Evolutionary conservation across 1,140 invertebrate species (phyloP), one percentile per base, ranked within the genome.

Genomic region (Drosophila auraria): DNA sequence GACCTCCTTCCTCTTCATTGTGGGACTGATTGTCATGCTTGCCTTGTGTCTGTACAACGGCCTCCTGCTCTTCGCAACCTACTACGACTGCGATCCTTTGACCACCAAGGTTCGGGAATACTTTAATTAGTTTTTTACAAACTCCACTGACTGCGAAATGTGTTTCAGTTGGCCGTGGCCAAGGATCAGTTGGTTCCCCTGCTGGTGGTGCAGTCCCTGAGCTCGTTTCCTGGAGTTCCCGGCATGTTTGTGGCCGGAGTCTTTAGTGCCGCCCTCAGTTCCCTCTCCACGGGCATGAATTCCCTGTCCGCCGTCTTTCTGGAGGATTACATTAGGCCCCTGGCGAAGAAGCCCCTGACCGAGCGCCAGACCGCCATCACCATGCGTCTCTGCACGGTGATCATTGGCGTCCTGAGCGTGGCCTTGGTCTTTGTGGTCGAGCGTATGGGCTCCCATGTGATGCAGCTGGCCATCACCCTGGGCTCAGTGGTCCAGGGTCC

Each of bases 251-350:
- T 98, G 3, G 97, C 97, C 38, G 97, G 97, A 56, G 95, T 98
- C 33, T 98, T 98, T 86, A 97, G 97, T 92, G 97, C 97, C 17
- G 97, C 97, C 30, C 93, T 98, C 4, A 98, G 98, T 93, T 98
- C 98, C 0, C 94, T 99, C 8, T 98, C 98, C 1, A 98, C 98
- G 17, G 98, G 97, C 36, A 93, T 99, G 20, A 99, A 99, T 87
- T 98, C 97, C 0, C 95, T 99, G 94, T 96, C 98, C 0, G 98
- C 98, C 17, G 96, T 98, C 9, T 96, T 98, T 57, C 93, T 98
- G 15, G 95, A 98, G 86, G 97, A 97, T 73, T 96, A 96, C 78
- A 95, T 96, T 50, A 96, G 95, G 90, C 95, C 94, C 6, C 95
- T 95, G 87, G 94, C 92, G 60, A 95, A 92, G 75, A 95, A 90